Evolutionary conservation across 2,888 invertebrate species (phyloP), one percentile per base, ranked within the genome.

Genomic region (Phalangium opilio): DNA sequence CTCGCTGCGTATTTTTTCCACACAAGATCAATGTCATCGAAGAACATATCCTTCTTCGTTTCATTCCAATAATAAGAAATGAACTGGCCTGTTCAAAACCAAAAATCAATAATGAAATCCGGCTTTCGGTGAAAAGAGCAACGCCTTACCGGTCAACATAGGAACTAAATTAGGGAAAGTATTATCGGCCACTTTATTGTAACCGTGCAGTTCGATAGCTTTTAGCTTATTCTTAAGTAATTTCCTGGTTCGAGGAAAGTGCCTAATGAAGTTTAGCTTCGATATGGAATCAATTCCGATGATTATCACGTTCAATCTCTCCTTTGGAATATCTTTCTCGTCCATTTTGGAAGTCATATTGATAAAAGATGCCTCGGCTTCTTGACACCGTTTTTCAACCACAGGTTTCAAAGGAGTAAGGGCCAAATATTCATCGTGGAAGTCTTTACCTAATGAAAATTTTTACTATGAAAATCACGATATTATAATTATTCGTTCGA

Each of bases 211-310:
- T 50, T 77, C 77, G 39, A 81, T 67, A 74, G 82, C 84, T 48
- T 73, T 76, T 48, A 77, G 75, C 17, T 76, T 72, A 41, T 75
- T 68, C 7, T 60, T 50, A 33, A 90, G 69, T 62, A 77, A 78
- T 14, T 72, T 67, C 1, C 74, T 70, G 0, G 85, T 85, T 59
- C 74, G 71, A 1, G 80, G 79, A 77, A 89, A 78, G 8, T 81
- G 77, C 44, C 83, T 73, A 17, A 76, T 72, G 47, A 84, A 74
- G 62, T 87, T 83, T 38, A 82, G 68, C 47, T 85, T 67, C 0
- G 89, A 87, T 58, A 89, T 78, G 40, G 84, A 83, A 62, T 89
- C 87, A 58, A 90, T 78, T 35, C 87, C 89, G 15, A 91, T 63
- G 62, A 87, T 70, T 27, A 89, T 65, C 0, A 90, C 76, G 61